phyloP scores from a whole-genome alignment of 2,113 vertebrate genomes.

The Meleagris gallopavo region DNA sequence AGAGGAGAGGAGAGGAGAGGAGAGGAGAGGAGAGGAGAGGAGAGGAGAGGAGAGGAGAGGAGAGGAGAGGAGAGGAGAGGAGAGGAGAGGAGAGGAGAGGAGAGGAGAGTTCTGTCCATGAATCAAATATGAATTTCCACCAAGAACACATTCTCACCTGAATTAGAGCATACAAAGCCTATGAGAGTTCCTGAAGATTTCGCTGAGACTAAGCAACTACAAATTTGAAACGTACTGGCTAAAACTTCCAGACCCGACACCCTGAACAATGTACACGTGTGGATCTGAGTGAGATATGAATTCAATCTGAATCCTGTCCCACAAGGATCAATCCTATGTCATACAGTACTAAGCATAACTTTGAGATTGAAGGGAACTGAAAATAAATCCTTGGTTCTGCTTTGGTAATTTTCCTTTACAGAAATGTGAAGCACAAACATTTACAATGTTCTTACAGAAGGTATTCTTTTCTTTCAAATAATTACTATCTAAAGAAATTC shows the following conservation, averaged over 20 bases:
- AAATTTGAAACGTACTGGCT: slow-evolving; percentile 5
- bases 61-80: too few species aligned
- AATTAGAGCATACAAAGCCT: slow-evolving; percentile 1
- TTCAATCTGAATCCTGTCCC: slow-evolving; percentile 15
- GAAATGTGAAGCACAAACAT: slow-evolving; percentile 16
- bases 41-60: too few species aligned
- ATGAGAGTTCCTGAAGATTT: background rate
- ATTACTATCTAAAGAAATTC: slow-evolving; percentile 58
- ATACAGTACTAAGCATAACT: slow-evolving; percentile 11
- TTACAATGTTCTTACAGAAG: slow-evolving; percentile 22
- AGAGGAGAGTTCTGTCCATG: too few species aligned
- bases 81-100: too few species aligned
- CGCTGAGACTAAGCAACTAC: background rate
- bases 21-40: too few species aligned
- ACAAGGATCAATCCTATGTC: background rate
- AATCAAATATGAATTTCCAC: too few species aligned
- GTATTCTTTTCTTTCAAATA: slow-evolving; percentile 37
- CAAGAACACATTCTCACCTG: background rate
- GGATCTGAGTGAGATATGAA: slow-evolving; percentile 13
- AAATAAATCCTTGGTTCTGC: slow-evolving; percentile 20
- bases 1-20: too few species aligned
- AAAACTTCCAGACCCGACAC: background rate
- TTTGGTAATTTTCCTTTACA: slow-evolving; percentile 22
- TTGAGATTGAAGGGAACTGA: slow-evolving; percentile 8
- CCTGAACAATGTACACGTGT: slow-evolving; percentile 6